phyloP scores from a whole-genome alignment of 2,888 invertebrate species.

The Sialis lutaria region DNA sequence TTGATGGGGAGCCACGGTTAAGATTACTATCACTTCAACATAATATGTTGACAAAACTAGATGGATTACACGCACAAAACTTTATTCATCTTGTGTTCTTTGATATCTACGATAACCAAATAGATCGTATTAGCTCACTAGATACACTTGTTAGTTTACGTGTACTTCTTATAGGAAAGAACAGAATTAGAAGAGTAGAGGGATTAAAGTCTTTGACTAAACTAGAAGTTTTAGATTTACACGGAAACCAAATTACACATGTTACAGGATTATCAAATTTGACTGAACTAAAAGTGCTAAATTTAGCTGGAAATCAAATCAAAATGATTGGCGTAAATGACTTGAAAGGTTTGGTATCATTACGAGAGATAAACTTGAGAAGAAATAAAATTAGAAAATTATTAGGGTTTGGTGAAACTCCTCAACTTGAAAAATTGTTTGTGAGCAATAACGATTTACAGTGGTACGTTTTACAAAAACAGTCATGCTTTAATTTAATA shows the following conservation, averaged over 20 bases:
- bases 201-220: constrained; percentile 53
- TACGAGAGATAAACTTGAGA: constrained; percentile 77
- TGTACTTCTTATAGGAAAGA: constrained; percentile 81
- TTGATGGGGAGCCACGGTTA: constrained; percentile 65
- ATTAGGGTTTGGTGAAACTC: constrained; percentile 61
- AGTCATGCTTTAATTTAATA: not conserved
- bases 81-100: constrained; percentile 73
- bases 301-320: constrained; percentile 84
- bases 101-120: constrained; percentile 88
- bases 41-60: constrained; percentile 65
- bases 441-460: constrained; percentile 66
- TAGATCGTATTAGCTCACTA: constrained; percentile 68
- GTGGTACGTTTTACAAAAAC: constrained; percentile 26
- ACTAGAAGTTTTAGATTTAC: constrained; percentile 80
- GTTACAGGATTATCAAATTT: constrained; percentile 52
- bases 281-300: constrained; percentile 70
- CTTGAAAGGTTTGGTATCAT: constrained; percentile 54
- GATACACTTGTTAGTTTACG: constrained; percentile 61
- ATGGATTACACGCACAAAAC: constrained; percentile 32
- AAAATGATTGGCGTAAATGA: constrained; percentile 58
- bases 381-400: constrained; percentile 68
- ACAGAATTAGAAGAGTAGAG: constrained; percentile 68
- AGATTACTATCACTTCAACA: constrained; percentile 81
- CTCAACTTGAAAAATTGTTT: constrained; percentile 59
- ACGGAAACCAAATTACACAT: constrained; percentile 70